A percentile compares a stretch with the other conserved stretches of the same genome.
Conservation (phyloP, 2,888 invertebrate genomes). For the Melanotus villosus region DNA sequence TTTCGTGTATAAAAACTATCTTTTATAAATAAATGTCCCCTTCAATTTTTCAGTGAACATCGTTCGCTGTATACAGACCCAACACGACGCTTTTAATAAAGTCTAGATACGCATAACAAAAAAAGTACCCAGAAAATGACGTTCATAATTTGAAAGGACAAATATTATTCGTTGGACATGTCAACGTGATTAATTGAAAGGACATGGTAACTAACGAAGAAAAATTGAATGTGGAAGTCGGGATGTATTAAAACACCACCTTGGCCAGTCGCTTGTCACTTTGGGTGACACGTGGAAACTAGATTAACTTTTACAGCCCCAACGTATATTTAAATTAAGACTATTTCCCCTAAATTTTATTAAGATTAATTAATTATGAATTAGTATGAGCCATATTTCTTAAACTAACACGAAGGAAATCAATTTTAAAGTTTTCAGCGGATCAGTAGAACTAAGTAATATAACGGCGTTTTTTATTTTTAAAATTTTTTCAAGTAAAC, state of each 20-base stretch:
- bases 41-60: too few species aligned
- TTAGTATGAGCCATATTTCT: too few species aligned
- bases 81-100: slow-evolving; percentile 16
- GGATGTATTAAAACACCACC: slow-evolving; percentile 19
- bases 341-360: too few species aligned
- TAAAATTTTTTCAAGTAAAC: too few species aligned
- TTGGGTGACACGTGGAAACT: slow-evolving; percentile 8
- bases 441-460: too few species aligned
- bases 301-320: not conserved
- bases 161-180: slow-evolving; percentile 5
- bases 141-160: slow-evolving; percentile 19
- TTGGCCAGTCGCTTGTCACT: slow-evolving; percentile 9
- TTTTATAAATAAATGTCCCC: too few species aligned
- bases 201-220: slow-evolving; percentile 15
- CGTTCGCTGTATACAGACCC: too few species aligned
- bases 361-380: too few species aligned
- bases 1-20: too few species aligned
- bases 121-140: not conserved
- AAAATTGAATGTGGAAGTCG: slow-evolving; percentile 14
- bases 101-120: not conserved
- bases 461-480: too few species aligned
- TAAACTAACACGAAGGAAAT: too few species aligned
- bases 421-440: too few species aligned
- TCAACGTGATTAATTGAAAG: slow-evolving; percentile 19
- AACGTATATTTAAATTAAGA: slow-evolving; percentile 5